phyloP scores from a whole-genome alignment of 2,888 invertebrate genomes.

The Cactoblastis cactorum region DNA sequence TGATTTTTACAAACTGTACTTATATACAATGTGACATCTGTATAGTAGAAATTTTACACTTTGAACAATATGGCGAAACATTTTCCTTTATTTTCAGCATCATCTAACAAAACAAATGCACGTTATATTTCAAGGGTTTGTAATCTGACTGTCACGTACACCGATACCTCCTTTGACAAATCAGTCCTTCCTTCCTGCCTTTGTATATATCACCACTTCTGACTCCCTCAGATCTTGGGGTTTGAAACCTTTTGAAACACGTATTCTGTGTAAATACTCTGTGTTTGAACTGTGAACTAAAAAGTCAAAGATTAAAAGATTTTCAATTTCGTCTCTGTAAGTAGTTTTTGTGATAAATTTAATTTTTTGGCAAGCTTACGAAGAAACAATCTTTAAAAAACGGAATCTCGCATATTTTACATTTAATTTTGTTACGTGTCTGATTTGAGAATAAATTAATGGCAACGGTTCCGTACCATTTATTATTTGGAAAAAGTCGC shows the following conservation, averaged over 20 bases:
- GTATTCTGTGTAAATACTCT: not conserved
- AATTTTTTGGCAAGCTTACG: too few relatives aligned
- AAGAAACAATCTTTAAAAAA: too few relatives aligned
- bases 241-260: conserved; percentile 9
- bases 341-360: too few relatives aligned
- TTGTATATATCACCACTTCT: conserved; percentile 18
- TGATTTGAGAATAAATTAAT: too few relatives aligned
- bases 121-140: conserved; percentile 2
- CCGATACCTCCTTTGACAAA: conserved; percentile 27
- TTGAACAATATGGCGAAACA: too few relatives aligned
- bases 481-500: too few relatives aligned
- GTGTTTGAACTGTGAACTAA: not conserved
- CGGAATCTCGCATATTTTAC: too few relatives aligned
- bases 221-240: conserved; percentile 14
- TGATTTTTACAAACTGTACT: too few relatives aligned
- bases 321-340: too few relatives aligned
- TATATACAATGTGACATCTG: not conserved
- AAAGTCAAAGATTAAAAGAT: not conserved
- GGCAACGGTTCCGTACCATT: too few relatives aligned
- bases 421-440: too few relatives aligned
- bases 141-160: conserved; percentile 21
- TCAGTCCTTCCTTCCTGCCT: conserved; percentile 26
- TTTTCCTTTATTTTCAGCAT: not conserved
- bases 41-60: too few relatives aligned
- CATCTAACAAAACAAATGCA: not conserved